Percentiles rank a stretch among this genome's conserved stretches.
Evolutionary conservation across 37 sponge, comb jelly and placozoan genomes (phyloP).

Genomic region (Aphrocallistes beatrix): DNA sequence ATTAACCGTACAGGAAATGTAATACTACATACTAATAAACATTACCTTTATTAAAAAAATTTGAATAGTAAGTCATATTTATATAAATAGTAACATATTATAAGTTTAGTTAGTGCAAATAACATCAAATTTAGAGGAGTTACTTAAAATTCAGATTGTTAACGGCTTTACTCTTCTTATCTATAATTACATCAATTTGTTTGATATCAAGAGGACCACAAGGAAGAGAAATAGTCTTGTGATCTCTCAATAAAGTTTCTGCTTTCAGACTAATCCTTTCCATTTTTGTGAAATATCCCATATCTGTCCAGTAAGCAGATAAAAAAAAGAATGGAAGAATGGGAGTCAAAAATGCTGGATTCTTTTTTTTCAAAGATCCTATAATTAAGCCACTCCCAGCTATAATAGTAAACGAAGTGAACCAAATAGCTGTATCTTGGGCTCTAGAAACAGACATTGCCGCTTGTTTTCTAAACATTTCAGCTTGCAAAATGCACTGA

Average conservation of each 20-base stretch:
- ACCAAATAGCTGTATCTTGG: neutral
- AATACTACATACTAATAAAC: too few species aligned
- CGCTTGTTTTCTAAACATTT: constrained; percentile 12
- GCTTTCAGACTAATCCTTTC: neutral
- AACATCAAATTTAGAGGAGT: too few species aligned
- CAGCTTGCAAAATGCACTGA: neutral
- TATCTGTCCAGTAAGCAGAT: neutral
- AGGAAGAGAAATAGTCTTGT: neutral
- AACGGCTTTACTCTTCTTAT: neutral
- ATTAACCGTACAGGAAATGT: too few species aligned
- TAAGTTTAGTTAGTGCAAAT: too few species aligned
- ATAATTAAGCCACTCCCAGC: neutral
- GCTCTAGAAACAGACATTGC: neutral
- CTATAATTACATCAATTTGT: neutral
- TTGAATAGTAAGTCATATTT: too few species aligned
- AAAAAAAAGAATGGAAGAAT: neutral
- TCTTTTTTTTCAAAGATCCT: neutral
- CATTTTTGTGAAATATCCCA: neutral
- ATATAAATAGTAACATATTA: too few species aligned
- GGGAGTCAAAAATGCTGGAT: neutral
- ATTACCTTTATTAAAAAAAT: too few species aligned
- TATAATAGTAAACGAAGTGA: neutral
- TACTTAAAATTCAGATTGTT: too few species aligned
- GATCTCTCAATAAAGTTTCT: neutral
- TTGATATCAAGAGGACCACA: neutral